Conservation (phyloP, 2,113 vertebrate species). For the Galeopterus variegatus region DNA sequence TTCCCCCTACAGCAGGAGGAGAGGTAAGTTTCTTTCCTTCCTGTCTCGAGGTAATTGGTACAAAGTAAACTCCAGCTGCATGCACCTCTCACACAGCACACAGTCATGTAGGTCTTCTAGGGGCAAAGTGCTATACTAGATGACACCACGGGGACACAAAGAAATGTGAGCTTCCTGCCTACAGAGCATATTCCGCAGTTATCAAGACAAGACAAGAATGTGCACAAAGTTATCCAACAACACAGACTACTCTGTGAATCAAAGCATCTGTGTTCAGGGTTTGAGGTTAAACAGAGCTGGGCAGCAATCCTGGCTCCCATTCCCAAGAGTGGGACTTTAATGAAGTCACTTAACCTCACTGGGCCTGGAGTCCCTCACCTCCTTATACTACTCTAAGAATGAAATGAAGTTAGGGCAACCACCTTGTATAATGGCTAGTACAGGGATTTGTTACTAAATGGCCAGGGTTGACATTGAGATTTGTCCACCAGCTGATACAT, state of each 20-base stretch:
- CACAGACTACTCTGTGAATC: not conserved
- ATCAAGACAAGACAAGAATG: not conserved
- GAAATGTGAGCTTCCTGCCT: not conserved
- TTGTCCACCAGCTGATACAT: not conserved
- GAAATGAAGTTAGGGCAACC: not conserved
- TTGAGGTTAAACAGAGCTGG: not conserved
- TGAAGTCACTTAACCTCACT: not conserved
- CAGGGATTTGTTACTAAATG: not conserved
- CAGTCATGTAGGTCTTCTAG: not conserved
- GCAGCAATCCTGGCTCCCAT: too few relatives aligned
- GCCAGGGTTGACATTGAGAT: not conserved
- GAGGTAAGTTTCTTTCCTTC: not conserved
- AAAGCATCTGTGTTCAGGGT: not conserved
- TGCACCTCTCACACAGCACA: not conserved
- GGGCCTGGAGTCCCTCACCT: not conserved
- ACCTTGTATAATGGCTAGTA: too few relatives aligned
- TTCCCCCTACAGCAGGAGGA: not conserved
- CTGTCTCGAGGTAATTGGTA: not conserved
- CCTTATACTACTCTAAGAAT: not conserved
- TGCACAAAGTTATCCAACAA: not conserved
- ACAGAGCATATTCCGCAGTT: not conserved
- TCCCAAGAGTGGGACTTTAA: not conserved
- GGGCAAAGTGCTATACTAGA: not conserved
- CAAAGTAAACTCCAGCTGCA: not conserved
- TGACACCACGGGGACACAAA: not conserved